Evolutionary conservation across 2,113 vertebrate genomes (phyloP).

Genomic region (Danionella cerebrum): DNA sequence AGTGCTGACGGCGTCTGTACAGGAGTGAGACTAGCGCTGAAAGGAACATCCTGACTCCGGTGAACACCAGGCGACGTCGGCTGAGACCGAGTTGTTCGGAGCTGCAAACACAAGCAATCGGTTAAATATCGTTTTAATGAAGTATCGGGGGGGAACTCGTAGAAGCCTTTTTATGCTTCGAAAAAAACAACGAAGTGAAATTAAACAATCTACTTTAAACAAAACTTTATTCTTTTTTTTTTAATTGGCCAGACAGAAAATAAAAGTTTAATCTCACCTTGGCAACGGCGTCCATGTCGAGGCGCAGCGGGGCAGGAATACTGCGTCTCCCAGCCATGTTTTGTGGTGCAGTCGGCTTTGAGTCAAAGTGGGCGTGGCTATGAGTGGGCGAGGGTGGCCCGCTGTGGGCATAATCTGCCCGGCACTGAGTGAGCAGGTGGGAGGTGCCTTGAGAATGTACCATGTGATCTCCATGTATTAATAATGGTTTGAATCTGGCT

Average conservation of each 20-base stretch:
- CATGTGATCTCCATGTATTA: constrained; percentile 18
- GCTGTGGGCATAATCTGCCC: constrained; percentile 22
- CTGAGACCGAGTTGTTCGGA: constrained; percentile 58
- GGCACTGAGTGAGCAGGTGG: constrained; percentile 38
- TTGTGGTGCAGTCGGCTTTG: constrained; percentile 30
- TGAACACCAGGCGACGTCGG: constrained; percentile 60
- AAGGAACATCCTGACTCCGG: constrained; percentile 45
- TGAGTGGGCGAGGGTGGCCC: constrained; percentile 36
- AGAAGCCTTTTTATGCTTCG: no score
- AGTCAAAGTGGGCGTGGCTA: constrained; percentile 25
- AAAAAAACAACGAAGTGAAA: no score
- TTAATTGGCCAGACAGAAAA: no score
- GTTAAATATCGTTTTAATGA: background rate
- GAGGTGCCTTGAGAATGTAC: constrained; percentile 47
- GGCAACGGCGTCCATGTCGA: constrained; percentile 40
- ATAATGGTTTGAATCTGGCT: constrained; percentile 31
- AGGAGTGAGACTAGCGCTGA: constrained; percentile 49
- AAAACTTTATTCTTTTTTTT: no score
- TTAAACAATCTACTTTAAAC: no score
- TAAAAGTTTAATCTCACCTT: no score
- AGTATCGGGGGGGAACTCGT: no score
- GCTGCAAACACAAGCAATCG: constrained; percentile 21
- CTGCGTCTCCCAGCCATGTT: constrained; percentile 29
- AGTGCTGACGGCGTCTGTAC: constrained; percentile 53
- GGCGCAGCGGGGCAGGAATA: constrained; percentile 48